Percentiles rank a stretch among this genome's conserved stretches.
These are phyloP conservation scores for Rhinopithecus roxellana DNA, from an alignment of 2,113 vertebrate species.

Conservation along the genomic window DNA sequence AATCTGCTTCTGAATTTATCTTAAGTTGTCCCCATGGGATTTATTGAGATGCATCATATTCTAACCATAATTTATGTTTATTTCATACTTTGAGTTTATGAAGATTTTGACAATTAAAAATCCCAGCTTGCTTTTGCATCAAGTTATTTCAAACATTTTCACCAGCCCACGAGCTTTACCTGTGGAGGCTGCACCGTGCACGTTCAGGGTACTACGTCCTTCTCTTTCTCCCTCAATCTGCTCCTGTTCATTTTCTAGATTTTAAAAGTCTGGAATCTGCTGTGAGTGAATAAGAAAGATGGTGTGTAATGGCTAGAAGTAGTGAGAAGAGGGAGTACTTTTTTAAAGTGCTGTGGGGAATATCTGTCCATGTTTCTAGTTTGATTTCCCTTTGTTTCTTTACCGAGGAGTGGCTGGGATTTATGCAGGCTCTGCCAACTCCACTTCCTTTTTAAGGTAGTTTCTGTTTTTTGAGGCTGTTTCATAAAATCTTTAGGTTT, in stretches of 20 bases:
- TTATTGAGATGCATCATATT: background rate
- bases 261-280: background rate
- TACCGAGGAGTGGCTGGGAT: background rate
- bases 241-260: background rate
- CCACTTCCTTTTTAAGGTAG: background rate
- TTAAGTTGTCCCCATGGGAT: no score
- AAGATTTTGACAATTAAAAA: background rate
- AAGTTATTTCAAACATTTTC: no score
- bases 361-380: rapidly evolving
- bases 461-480: background rate
- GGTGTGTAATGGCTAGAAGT: no score
- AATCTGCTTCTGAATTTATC: background rate
- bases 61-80: background rate
- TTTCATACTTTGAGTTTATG: background rate
- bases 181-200: rapidly evolving
- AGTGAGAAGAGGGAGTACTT: rapidly evolving
- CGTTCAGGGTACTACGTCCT: rapidly evolving
- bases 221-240: rapidly evolving
- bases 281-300: no score
- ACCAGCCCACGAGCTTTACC: rapidly evolving
- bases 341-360: rapidly evolving
- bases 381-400: no score
- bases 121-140: background rate
- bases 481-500: background rate
- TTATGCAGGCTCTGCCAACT: background rate